Conservation (phyloP, 2,797 vertebrate genomes). For the Mus caroli region DNA sequence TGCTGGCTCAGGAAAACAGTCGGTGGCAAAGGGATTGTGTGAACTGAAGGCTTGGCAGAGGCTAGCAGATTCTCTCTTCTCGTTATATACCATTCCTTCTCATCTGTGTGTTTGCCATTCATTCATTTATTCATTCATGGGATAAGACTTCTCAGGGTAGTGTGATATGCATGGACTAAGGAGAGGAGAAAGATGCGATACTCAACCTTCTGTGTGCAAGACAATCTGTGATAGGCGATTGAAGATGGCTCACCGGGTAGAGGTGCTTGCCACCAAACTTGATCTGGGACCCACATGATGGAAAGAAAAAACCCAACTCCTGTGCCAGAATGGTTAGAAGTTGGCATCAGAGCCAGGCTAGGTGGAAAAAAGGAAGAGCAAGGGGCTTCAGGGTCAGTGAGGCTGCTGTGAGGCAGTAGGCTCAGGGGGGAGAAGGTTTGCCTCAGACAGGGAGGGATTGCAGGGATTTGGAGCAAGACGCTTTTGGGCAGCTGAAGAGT, state of each 20-base stretch:
- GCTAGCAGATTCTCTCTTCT: background rate
- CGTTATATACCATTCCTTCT: background rate
- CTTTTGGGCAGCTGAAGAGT: background rate
- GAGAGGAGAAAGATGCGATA: background rate
- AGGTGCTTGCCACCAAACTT: background rate
- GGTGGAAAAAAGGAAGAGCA: too few relatives aligned
- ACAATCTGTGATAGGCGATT: background rate
- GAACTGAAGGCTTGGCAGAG: background rate
- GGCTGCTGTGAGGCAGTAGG: background rate
- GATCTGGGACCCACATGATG: too few relatives aligned
- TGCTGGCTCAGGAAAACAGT: background rate
- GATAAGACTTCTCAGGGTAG: background rate
- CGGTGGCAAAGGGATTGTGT: background rate
- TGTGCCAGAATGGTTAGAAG: background rate
- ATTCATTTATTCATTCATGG: slow-evolving; percentile 1
- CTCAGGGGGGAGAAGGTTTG: background rate
- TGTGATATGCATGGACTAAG: background rate
- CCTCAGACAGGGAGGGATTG: background rate
- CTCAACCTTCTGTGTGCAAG: background rate
- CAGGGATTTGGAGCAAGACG: background rate
- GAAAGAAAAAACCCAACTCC: background rate
- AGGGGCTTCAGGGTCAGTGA: background rate
- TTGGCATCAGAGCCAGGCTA: background rate
- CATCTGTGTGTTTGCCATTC: slow-evolving; percentile 14
- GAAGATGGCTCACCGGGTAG: too few relatives aligned